Percentiles rank a stretch among this genome's conserved stretches.
Evolutionary conservation across 1,140 invertebrate species (phyloP).

Genomic region (Scaptomyza pallida): DNA sequence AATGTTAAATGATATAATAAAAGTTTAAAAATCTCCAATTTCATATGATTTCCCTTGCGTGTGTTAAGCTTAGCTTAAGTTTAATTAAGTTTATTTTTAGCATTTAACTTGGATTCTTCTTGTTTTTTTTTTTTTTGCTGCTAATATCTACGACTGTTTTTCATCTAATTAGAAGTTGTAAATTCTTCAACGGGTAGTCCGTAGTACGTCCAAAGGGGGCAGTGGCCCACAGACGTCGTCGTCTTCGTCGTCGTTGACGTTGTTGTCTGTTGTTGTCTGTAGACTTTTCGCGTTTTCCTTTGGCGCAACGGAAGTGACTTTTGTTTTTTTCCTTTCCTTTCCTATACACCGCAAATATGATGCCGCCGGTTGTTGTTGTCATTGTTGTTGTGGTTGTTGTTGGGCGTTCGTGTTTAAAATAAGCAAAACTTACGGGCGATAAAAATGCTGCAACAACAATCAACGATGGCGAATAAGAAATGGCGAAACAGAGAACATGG

Average conservation of each 20-base stretch:
- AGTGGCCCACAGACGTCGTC: slow-evolving; percentile 30
- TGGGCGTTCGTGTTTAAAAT: slow-evolving; percentile 74
- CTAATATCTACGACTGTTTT: slow-evolving; percentile 30
- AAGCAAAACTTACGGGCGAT: slow-evolving; percentile 76
- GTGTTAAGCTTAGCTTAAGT: background rate
- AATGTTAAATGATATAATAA: background rate
- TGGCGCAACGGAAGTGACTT: slow-evolving; percentile 77
- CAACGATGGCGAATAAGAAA: slow-evolving; percentile 59
- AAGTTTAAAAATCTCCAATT: background rate
- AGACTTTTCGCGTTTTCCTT: slow-evolving; percentile 79
- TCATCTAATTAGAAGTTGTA: slow-evolving; percentile 50
- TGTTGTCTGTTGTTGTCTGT: slow-evolving; percentile 27
- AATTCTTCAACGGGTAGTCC: slow-evolving; percentile 25
- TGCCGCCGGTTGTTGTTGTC: slow-evolving; percentile 63
- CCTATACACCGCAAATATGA: slow-evolving; percentile 69
- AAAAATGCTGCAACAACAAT: slow-evolving; percentile 68
- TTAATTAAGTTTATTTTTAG: slow-evolving; percentile 15
- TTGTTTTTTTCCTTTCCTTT: slow-evolving; percentile 70
- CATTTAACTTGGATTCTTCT: slow-evolving; percentile 7
- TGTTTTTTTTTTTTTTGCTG: background rate
- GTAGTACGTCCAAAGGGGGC: slow-evolving; percentile 15
- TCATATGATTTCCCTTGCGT: slow-evolving; percentile 10
- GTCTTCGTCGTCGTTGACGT: too few species aligned
- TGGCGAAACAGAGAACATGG: slow-evolving; percentile 59
- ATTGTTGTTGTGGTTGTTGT: slow-evolving; percentile 33